These are phyloP conservation scores for Hypsibius dujardini DNA, from an alignment of 1,140 invertebrate genomes.

Conservation along the genomic window DNA sequence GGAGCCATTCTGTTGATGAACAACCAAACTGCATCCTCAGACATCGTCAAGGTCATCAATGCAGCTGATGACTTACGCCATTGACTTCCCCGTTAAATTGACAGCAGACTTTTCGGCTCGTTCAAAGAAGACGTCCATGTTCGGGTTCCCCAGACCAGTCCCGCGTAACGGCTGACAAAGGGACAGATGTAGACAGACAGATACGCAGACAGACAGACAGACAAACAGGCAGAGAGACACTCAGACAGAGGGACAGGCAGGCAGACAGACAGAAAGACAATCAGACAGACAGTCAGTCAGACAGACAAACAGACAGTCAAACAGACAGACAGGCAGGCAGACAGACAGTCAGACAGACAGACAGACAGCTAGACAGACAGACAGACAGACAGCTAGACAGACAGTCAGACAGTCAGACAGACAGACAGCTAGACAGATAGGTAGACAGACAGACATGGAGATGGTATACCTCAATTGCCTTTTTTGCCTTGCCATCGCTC, in stretches of 20 bases:
- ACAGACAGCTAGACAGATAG: too few relatives aligned
- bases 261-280: too few relatives aligned
- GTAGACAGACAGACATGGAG: not conserved
- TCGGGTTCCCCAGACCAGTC: constrained; percentile 42
- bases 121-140: constrained; percentile 74
- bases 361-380: too few relatives aligned
- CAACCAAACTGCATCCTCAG: constrained; percentile 25
- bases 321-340: not conserved
- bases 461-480: constrained; percentile 41
- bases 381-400: too few relatives aligned
- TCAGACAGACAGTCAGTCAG: too few relatives aligned
- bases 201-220: too few relatives aligned
- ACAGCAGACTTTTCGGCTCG: constrained; percentile 69
- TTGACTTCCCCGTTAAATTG: constrained; percentile 59
- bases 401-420: too few relatives aligned
- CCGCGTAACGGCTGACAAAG: constrained; percentile 23
- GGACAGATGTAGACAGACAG: too few relatives aligned
- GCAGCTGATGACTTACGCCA: constrained; percentile 8
- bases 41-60: constrained; percentile 28
- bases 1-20: constrained; percentile 29
- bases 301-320: too few relatives aligned
- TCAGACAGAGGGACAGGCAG: too few relatives aligned
- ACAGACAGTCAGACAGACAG: not conserved
- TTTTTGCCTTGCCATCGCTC: constrained; percentile 52
- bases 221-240: too few relatives aligned